Conservation (phyloP, 2,797 vertebrate species). For the Mormyrops boulengeri region DNA sequence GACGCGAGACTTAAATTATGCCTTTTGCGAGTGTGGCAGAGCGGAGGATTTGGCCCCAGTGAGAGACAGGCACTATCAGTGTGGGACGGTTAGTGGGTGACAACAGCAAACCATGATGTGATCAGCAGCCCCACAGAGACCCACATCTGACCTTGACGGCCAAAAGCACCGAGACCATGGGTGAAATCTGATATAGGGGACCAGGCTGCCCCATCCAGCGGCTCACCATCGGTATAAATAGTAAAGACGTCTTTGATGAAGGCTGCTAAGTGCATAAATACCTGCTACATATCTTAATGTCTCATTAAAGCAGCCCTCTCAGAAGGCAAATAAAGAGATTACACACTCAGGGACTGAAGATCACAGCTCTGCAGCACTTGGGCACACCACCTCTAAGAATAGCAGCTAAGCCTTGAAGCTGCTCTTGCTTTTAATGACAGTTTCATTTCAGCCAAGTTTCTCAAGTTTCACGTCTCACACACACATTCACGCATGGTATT, state of each 20-base stretch:
- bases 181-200: neutral
- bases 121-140: neutral
- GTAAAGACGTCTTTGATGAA: neutral
- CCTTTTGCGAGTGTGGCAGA: neutral
- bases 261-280: neutral
- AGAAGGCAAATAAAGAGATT: neutral
- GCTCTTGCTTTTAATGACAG: neutral
- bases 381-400: neutral
- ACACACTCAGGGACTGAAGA: neutral
- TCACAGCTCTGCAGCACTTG: neutral
- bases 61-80: neutral
- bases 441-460: neutral
- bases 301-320: neutral
- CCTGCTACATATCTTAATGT: neutral
- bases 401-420: neutral
- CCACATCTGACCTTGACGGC: neutral
- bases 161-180: neutral
- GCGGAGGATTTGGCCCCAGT: neutral
- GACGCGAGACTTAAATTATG: neutral
- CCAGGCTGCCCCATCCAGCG: neutral
- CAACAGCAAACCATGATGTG: neutral
- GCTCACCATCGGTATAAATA: no score
- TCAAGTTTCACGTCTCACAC: neutral
- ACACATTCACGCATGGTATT: neutral
- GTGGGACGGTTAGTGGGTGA: neutral